Base-by-base conservation (phyloP, 2,888 invertebrate genomes). In the Ennomos fuscantarius region DNA sequence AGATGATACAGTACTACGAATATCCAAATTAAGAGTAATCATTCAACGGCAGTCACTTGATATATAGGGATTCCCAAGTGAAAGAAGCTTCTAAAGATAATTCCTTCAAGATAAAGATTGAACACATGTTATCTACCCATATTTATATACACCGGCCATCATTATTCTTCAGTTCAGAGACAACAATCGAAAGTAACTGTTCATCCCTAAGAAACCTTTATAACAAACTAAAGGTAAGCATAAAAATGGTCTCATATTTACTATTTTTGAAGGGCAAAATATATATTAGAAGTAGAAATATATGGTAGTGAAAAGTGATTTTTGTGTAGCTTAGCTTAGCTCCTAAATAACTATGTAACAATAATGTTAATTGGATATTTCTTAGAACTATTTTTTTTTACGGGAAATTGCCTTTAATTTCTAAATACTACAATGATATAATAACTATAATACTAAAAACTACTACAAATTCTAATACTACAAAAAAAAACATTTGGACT, bases 1-100 rank as follows among this genome's bases (percentile, higher is more conserved):
- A 62, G 1, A 44, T 46, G 52, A 13, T 6, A 57, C 46, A 55
- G 36, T 50, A 36, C 37, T 42, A 50, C 41, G 35, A 43, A 39
- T 59, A 45, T 45, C 41, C 35, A 54, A 59, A 63, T 42, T 52
- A 59, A 62, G 47, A 63, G 55, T 56, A 60, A 73, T 71, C 71
- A 66, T 62, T 74, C 70, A 68, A 60, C 42, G 40, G 55, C 55
- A 68, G 68, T 59, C 61, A 66, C 59, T 56, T 56, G 55, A 66
- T 65, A 56, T 70, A 72, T 68, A 63, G 76, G 76, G 43, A 80
- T 73, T 70, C 48, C 78, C 75, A 65, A 69, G 33, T 46, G 40
- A 57, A 68, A 60, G 66, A 65, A 70, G 69, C 68, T 68, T 72
- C 70, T 31, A 47, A 12, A 69, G 77, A 81, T 79, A 76, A 74